phyloP scores from a whole-genome alignment of 2,113 vertebrate genomes.

The Pituophis catenifer region DNA sequence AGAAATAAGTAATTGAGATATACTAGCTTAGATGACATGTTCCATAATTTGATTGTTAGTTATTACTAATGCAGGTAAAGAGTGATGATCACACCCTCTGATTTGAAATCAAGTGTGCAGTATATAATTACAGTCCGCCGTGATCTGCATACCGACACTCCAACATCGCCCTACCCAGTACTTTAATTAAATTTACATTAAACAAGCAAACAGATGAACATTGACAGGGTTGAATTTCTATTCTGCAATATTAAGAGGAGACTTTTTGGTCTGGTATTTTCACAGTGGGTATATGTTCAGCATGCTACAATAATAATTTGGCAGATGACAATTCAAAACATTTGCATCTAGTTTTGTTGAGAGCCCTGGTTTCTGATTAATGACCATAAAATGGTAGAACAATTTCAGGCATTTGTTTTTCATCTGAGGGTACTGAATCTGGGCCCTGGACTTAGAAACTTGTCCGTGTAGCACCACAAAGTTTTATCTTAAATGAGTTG shows the following conservation, averaged over 20 bases:
- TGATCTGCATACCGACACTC: not conserved
- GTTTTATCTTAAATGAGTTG: not conserved
- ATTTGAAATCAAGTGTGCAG: conserved; percentile 70
- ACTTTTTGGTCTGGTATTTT: conserved; percentile 67
- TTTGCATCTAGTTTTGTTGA: not conserved
- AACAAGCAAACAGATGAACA: conserved; percentile 36
- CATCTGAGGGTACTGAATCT: not conserved
- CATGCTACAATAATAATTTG: not conserved
- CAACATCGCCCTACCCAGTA: conserved; percentile 71
- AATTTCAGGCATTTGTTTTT: not conserved
- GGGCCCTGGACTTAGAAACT: not conserved
- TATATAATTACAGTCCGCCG: not conserved
- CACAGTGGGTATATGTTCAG: not conserved
- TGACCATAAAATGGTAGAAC: not conserved
- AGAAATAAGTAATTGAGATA: not conserved
- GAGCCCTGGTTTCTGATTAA: not conserved
- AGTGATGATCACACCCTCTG: conserved; percentile 62
- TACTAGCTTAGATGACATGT: not conserved
- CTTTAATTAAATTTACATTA: conserved; percentile 52
- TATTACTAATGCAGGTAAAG: conserved; percentile 78
- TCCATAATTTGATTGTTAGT: conserved; percentile 68
- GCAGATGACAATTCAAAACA: not conserved
- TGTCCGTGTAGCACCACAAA: not conserved
- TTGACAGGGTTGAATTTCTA: conserved; percentile 68
- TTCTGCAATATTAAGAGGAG: conserved; percentile 81